A percentile compares a stretch with the other conserved stretches of the same genome.
phyloP scores from a whole-genome alignment of 2,113 vertebrate genomes.

The Parus major region DNA sequence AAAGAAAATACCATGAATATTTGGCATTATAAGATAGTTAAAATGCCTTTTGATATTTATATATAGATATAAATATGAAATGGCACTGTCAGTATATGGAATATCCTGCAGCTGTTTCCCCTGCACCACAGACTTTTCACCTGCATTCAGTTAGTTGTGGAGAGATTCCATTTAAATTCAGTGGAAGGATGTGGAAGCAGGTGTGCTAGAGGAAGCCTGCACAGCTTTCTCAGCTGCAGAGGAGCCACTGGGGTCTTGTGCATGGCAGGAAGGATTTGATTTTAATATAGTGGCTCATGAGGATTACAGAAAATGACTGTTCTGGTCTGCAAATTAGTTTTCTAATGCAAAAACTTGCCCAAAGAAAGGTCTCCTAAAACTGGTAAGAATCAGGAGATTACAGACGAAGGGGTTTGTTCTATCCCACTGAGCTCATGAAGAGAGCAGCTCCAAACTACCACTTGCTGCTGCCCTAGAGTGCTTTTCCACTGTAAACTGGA shows the following conservation, averaged over 20 bases:
- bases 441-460: background rate
- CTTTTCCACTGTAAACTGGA: background rate
- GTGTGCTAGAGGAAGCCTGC: background rate
- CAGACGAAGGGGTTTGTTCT: background rate
- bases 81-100: background rate
- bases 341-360: background rate
- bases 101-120: background rate
- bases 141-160: background rate
- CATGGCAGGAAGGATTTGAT: fast-evolving
- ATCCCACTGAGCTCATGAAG: background rate
- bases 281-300: background rate
- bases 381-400: background rate
- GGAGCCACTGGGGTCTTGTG: background rate
- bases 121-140: background rate
- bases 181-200: background rate
- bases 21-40: background rate
- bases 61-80: background rate
- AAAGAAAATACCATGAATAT: background rate
- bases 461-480: background rate
- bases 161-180: background rate
- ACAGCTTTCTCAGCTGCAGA: background rate
- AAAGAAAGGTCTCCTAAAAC: background rate
- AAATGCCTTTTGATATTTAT: slow-evolving; percentile 27
- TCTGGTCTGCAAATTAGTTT: background rate
- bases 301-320: background rate